Base-by-base conservation (phyloP, 1,140 invertebrate species). In the Diuraphis noxia region DNA sequence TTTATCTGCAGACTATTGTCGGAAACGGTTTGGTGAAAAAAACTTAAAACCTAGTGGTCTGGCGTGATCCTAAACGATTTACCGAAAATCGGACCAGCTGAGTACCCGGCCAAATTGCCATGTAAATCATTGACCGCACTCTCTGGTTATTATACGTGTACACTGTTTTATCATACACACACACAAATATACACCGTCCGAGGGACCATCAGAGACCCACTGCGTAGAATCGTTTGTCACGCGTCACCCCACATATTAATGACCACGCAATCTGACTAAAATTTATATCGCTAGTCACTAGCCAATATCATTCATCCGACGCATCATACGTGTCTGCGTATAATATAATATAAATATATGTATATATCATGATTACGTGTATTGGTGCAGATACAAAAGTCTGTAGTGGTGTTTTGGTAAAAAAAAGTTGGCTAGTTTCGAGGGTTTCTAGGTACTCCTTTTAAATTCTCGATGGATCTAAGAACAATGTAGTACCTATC, bases 61-160 rank as follows among this genome's bases (percentile, higher is more conserved):
- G n/a, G 4, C 56, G 56, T 30, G 30, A n/a, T 36, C 34, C 72
- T 77, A 36, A 77, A 77, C n/a, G 34, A 21, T 77, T 77, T 34
- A 77, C 72, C 72, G 34, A 77, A 77, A 77, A 36, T 36, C 72
- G 34, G n/a, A 5, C n/a, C 72, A 36, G 34, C 72, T 36, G n/a
- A 77, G 72, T 36, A 17, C n/a, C 34, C 34, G 72, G n/a, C 72
- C 34, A 36, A 77, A 77, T 81, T 63, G 36, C 36, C 36, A 4
- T 81, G 79, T 81, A 81, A 81, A 81, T 81, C 79, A 81, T 81
- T 81, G 79, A 81, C 79, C 72, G 72, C 56, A 63, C 72, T 77
- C n/a, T 36, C 72, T 34, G 34, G 34, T 77, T 77, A 77, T 77
- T 77, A 36, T 9, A 6, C 7, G 56, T 63, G 13, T n/a, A 63